Evolutionary conservation across 2,888 invertebrate species (phyloP).

Genomic region (Uloborus plumipes): DNA sequence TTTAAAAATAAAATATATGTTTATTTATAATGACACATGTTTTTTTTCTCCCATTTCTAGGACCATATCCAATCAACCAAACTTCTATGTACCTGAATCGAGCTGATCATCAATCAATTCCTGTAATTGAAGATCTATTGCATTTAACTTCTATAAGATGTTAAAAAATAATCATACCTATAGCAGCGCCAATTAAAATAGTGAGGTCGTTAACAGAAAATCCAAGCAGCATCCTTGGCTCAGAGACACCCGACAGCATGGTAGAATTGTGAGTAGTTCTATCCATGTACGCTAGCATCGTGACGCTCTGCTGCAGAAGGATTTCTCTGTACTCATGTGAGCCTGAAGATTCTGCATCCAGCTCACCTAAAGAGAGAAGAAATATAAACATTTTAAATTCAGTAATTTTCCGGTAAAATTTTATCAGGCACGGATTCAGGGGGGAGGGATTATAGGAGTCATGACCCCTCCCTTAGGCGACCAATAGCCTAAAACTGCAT

Average conservation of each 20-base stretch:
- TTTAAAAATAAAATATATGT: no score
- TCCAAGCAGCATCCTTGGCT: constrained; percentile 59
- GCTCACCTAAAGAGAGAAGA: constrained; percentile 14
- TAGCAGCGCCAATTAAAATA: constrained; percentile 65
- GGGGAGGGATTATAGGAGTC: no score
- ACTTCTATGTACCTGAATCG: no score
- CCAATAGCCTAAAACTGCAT: no score
- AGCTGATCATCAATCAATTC: no score
- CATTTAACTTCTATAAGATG: no score
- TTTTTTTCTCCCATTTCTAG: no score
- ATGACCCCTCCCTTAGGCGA: no score
- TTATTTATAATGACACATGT: no score
- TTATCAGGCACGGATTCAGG: no score
- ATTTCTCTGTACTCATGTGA: constrained; percentile 56
- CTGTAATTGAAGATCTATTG: no score
- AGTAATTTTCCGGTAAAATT: neutral
- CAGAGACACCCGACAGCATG: constrained; percentile 37
- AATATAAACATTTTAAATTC: neutral
- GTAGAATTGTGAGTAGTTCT: constrained; percentile 44
- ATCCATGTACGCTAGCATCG: constrained; percentile 65
- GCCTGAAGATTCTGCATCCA: constrained; percentile 56
- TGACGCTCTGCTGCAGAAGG: constrained; percentile 64
- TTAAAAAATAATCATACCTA: constrained; percentile 42
- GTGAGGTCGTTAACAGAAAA: constrained; percentile 64
- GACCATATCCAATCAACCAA: no score